Percentiles rank a stretch among this genome's conserved stretches.
These are phyloP conservation scores for Emys orbicularis DNA, from an alignment of 2,797 vertebrate genomes.

Conservation along the genomic window DNA sequence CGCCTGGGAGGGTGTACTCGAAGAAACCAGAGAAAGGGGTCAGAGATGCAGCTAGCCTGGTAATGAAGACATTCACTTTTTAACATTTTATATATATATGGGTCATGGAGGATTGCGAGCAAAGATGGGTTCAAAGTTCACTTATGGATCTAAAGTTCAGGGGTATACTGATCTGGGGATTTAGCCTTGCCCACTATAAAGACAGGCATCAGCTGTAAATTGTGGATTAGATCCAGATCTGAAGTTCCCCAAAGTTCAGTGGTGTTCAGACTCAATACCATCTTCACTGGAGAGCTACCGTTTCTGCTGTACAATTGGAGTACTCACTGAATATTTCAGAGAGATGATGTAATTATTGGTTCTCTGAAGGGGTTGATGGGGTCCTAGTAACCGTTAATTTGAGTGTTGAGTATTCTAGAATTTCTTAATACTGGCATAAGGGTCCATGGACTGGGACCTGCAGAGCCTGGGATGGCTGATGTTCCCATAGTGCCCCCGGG, in stretches of 20 bases:
- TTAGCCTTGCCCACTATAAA: neutral
- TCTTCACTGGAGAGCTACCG: neutral
- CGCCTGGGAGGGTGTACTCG: rapidly evolving
- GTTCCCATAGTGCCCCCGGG: neutral
- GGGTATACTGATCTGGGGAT: neutral
- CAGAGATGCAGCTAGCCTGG: neutral
- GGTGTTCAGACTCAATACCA: neutral
- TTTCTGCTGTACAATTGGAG: neutral
- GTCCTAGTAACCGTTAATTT: neutral
- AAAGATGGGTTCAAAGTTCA: neutral
- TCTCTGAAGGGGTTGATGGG: neutral
- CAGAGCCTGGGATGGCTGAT: neutral
- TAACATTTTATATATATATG: neutral
- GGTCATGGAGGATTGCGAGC: neutral
- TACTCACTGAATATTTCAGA: neutral
- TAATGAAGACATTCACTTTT: neutral
- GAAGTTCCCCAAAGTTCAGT: neutral
- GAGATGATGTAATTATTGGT: neutral
- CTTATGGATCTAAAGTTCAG: neutral
- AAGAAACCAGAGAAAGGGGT: neutral
- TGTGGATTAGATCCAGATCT: neutral
- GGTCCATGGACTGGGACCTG: neutral
- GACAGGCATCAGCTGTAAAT: neutral
- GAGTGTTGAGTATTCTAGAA: neutral
- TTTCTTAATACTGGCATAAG: neutral